A percentile compares a stretch with the other conserved stretches of the same genome.
Evolutionary conservation across 2,113 vertebrate genomes (phyloP).

Genomic region (Trichechus manatus): DNA sequence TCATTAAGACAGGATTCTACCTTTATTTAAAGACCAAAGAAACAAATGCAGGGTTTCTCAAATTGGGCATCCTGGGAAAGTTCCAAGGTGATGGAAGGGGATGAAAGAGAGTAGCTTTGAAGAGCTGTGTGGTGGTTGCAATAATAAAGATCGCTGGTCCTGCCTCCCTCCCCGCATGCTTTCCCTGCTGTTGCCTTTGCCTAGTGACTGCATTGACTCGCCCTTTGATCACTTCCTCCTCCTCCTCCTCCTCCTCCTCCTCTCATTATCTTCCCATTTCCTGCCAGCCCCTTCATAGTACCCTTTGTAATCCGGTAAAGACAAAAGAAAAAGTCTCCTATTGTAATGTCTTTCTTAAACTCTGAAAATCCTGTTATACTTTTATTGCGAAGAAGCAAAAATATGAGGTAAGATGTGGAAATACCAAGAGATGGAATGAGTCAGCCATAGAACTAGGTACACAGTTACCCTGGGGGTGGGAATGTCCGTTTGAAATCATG

Average conservation of each 20-base stretch:
- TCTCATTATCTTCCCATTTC: conserved; percentile 34
- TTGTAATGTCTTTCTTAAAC: background rate
- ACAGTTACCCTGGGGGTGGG: background rate
- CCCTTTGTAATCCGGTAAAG: background rate
- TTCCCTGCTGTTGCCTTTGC: conserved; percentile 20
- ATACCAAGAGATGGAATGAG: background rate
- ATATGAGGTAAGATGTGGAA: background rate
- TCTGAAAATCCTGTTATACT: background rate
- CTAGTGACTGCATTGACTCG: conserved; percentile 12
- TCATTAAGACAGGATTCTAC: conserved; percentile 69
- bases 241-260: conserved; percentile 15
- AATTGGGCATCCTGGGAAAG: conserved; percentile 59
- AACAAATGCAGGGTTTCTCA: conserved; percentile 51
- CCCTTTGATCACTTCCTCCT: conserved; percentile 14
- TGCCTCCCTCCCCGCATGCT: background rate
- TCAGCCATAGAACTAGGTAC: background rate
- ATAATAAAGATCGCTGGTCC: background rate
- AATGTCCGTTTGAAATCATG: background rate
- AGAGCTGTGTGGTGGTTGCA: background rate
- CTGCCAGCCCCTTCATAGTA: background rate
- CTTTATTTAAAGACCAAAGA: conserved; percentile 54
- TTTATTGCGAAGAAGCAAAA: background rate
- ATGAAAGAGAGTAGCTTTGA: conserved; percentile 59
- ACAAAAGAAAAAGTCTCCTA: background rate
- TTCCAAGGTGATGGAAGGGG: conserved; percentile 67